Evolutionary conservation across 2,797 vertebrate species (phyloP).

Genomic region (Trichosurus vulpecula): DNA sequence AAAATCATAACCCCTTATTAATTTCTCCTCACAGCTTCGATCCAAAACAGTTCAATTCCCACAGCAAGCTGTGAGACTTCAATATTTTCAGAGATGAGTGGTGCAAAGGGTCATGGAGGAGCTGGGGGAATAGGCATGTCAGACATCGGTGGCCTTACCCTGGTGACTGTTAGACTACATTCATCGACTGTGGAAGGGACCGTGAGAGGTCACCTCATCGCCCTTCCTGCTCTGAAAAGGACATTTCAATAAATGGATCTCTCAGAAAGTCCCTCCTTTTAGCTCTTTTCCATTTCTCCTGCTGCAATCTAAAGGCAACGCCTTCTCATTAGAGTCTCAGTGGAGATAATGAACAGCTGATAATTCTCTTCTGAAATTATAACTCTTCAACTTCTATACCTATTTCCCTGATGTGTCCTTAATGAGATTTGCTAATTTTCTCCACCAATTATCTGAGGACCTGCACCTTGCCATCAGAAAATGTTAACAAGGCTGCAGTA

Average conservation of each 20-base stretch:
- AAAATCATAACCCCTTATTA: constrained; percentile 45
- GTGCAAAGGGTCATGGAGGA: background rate
- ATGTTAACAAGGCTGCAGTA: background rate
- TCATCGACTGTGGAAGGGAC: constrained; percentile 31
- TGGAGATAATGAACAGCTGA: background rate
- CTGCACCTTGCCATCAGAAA: background rate
- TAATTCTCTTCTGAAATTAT: background rate
- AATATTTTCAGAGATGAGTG: constrained; percentile 21
- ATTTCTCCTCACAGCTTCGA: constrained; percentile 17
- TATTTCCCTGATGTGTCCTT: background rate
- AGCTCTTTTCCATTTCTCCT: background rate
- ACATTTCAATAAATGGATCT: background rate
- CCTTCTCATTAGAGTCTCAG: background rate
- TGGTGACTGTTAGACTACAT: constrained; percentile 5
- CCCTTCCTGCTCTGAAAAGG: constrained; percentile 16
- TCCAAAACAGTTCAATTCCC: constrained; percentile 35
- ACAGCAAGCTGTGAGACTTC: background rate
- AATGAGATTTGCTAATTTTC: background rate
- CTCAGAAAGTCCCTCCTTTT: background rate
- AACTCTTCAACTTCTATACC: background rate
- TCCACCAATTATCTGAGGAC: background rate
- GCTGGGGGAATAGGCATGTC: constrained; percentile 13
- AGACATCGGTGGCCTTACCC: background rate
- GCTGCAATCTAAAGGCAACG: background rate
- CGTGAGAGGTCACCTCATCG: constrained; percentile 4